Evolutionary conservation across 2,797 vertebrate genomes (phyloP), one percentile per base, ranked within the genome.

Genomic region (Potorous gilbertii): DNA sequence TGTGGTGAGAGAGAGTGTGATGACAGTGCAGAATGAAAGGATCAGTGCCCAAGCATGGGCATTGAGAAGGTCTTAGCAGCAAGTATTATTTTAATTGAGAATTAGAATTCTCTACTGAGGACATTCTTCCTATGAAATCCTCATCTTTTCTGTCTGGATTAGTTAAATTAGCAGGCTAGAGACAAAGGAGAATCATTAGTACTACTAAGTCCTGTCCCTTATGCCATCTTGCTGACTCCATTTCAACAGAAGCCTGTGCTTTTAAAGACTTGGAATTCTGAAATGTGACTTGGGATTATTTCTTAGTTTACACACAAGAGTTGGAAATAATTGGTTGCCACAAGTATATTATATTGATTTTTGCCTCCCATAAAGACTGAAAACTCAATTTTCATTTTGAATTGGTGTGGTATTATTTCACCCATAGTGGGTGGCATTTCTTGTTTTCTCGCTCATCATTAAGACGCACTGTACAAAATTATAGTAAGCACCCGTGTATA

Each of bases 381-480:
- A 66, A 46, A 46, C 74, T 66, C 55, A 93, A 31, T 95, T 92
- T 57, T 21, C 28, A 57, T 95, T 91, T 57, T 27, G 40, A 89
- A 28, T 59, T 81, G 62, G 11, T 18, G 4, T n/a, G 34, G 31
- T n/a, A 16, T 16, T n/a, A 66, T 91, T 93, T 93, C 8, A 3
- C 4, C 62, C 12, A 46, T 56, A 91, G 12, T 89, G 90, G 52
- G 27, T 94, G 10, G 55, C 94, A 5, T 74, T 74, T 74, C 16
- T 40, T 21, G n/a, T 93, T 96, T 24, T 54, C 52, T 89, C 93
- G 57, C 13, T 96, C 93, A 59, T 40, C 24, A 92, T 89, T 56
- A 94, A 52, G 89, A 96, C 57, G 3, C 87, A 91, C 89, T 74
- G n/a, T 40, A 24, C n/a, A 21, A 74, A 74, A 8, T 40, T 16